Base-by-base conservation (phyloP, 2,113 vertebrate genomes). In the Lethenteron camtschaticum region DNA sequence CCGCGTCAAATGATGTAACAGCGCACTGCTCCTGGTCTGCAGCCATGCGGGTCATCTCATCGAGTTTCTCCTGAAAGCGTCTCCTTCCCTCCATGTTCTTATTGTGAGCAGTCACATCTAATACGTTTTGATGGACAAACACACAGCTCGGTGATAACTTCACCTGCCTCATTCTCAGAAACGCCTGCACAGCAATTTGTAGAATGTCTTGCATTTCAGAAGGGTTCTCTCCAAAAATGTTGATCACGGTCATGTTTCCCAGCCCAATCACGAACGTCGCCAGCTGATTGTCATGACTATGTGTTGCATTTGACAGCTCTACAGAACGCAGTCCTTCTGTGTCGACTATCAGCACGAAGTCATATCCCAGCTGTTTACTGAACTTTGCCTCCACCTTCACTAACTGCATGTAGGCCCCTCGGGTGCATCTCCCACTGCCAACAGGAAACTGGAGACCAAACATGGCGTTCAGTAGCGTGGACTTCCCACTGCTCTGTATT, bases 401-500 rank as follows among this genome's bases (percentile, higher is more conserved):
- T 18, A 76, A 57, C 56, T 75, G 73, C 78, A 81, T 80, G 72
- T 80, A 86, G 12, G 85, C 75, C 7, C 83, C 85, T 58, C 75
- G 80, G 1, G 78, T 78, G 3, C 79, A 76, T 68, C 74, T 77
- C 63, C 75, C 75, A 71, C 72, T 74, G 69, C 79, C 76, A 0
- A 79, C 78, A 14, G 79, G 78, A 71, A 88, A 87, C 69, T 77
- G 82, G 11, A 83, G 75, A 3, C 83, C 83, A 72, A 89, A 88
- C 76, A 88, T 77, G 69, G 82, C 80, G 69, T 82, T 86, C 12
- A 88, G 78, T 8, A 87, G 75, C 2, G 84, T 81, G 71, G 82
- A 79, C 20, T 85, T 87, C 24, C 85, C 85, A 1, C 84, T 85
- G 76, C 82, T 85, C 2, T 85, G 82, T 9, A 81, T 79, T 2